These are phyloP conservation scores for Scomber scombrus DNA, from an alignment of 2,113 vertebrate species.

Conservation along the genomic window DNA sequence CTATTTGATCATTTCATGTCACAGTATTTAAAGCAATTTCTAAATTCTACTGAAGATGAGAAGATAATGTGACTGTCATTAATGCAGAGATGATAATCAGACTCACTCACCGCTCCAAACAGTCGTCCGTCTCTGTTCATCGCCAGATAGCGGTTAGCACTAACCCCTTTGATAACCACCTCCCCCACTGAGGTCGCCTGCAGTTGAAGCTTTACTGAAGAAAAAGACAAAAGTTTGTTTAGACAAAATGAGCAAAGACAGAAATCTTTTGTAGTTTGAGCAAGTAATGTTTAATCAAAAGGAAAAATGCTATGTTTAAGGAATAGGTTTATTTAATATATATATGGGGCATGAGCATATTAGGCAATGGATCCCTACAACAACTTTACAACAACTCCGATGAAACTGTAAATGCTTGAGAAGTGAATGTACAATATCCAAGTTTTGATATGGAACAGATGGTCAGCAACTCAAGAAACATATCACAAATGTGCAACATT, in stretches of 20 bases:
- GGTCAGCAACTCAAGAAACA: neutral
- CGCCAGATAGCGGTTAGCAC: constrained; percentile 94
- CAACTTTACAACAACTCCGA: no score
- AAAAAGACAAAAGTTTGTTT: constrained; percentile 11
- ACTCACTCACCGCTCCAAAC: constrained; percentile 90
- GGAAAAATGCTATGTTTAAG: neutral
- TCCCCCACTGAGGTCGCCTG: constrained; percentile 96
- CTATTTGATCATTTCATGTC: neutral
- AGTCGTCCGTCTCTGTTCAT: constrained; percentile 96
- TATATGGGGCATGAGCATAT: neutral
- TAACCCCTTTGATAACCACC: constrained; percentile 94
- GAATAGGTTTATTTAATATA: neutral
- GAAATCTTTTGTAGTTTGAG: neutral
- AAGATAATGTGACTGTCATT: neutral
- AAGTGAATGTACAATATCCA: no score
- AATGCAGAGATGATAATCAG: fast-evolving
- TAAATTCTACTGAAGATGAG: neutral
- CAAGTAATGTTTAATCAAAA: neutral
- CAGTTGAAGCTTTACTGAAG: constrained; percentile 93
- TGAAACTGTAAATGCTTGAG: no score
- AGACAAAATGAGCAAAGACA: neutral
- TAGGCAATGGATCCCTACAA: neutral
- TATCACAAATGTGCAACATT: no score
- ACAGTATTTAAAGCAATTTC: neutral
- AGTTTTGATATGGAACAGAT: no score